phyloP scores from a whole-genome alignment of 1,140 invertebrate species.

The Saccostrea cuccullata region DNA sequence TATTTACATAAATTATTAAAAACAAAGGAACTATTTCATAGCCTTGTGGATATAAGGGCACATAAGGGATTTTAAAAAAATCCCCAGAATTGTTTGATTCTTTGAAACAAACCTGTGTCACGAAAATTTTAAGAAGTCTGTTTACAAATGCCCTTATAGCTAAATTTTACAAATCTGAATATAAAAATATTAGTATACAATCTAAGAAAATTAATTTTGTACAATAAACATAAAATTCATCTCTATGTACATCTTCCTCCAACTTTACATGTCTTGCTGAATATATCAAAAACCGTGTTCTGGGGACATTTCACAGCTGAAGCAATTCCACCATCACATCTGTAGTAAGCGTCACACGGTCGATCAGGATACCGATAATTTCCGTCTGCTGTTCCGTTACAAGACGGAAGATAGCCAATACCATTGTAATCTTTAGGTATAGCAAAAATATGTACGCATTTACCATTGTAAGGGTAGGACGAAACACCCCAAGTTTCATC shows the following conservation, averaged over 20 bases:
- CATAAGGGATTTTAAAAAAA: too few relatives aligned
- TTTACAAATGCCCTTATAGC: too few relatives aligned
- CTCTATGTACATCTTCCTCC: neutral
- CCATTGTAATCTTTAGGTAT: neutral
- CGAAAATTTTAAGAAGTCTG: too few relatives aligned
- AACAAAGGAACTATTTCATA: too few relatives aligned
- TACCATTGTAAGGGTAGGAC: neutral
- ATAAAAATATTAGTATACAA: too few relatives aligned
- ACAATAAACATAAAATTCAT: too few relatives aligned
- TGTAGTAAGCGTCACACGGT: constrained; percentile 7
- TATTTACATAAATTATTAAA: too few relatives aligned
- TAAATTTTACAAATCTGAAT: too few relatives aligned
- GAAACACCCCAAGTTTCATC: neutral
- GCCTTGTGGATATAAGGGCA: too few relatives aligned
- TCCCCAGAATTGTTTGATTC: too few relatives aligned
- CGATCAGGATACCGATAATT: constrained; percentile 8
- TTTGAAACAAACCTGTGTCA: too few relatives aligned
- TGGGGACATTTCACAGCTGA: neutral
- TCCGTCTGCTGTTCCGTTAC: neutral
- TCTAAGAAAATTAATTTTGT: too few relatives aligned
- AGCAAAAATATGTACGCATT: neutral
- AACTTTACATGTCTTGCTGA: neutral
- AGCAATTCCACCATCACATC: neutral
- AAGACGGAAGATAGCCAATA: neutral
- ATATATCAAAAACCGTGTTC: neutral